Base-by-base conservation (phyloP, 2,888 invertebrate species). In the Hybos culiciformis region DNA sequence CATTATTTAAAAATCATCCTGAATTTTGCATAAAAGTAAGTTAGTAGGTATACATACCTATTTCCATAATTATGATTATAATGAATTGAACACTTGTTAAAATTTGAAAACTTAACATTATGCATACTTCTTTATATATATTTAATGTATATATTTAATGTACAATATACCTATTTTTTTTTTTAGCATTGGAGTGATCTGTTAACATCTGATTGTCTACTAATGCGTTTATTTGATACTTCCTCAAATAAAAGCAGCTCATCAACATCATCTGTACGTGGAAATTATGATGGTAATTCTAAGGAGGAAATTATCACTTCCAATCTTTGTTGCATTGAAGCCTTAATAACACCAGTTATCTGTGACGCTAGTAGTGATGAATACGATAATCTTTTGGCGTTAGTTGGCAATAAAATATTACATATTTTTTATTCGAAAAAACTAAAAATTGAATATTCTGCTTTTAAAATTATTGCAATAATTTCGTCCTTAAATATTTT, bases 401-500 rank as follows among this genome's bases (percentile, higher is more conserved):
- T 36, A 3, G 41, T 51, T 14, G 53, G 51, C 11, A 18, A 26
- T 5, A 48, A 48, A 39, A 45, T 52, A 26, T 37, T 53, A 1
- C 42, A 42, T 3, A 32, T 49, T 14, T 19, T 53, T 8, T 52
- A 48, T 14, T 45, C 47, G 1, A 29, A 49, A 14, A 46, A 46
- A 19, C 45, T 50, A 14, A 45, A 47, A 14, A 46, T 46, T 15
- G 45, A 49, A 18, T 43, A 48, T 7, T 44, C 45, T n/a, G 40
- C 33, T 1, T 46, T 48, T 41, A 47, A 48, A 29, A 36, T 47
- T 32, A 45, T 44, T 26, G 49, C 50, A 8, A 39, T 51, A 32
- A 51, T 49, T 1, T 48, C 51, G 1, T 44, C 55, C 8, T 41
- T 61, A 31, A 50, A 54, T 43, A 37, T 56, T 21, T 44, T 58